Evolutionary conservation across 2,888 invertebrate species (phyloP).

Genomic region (Gastrophysa polygoni): DNA sequence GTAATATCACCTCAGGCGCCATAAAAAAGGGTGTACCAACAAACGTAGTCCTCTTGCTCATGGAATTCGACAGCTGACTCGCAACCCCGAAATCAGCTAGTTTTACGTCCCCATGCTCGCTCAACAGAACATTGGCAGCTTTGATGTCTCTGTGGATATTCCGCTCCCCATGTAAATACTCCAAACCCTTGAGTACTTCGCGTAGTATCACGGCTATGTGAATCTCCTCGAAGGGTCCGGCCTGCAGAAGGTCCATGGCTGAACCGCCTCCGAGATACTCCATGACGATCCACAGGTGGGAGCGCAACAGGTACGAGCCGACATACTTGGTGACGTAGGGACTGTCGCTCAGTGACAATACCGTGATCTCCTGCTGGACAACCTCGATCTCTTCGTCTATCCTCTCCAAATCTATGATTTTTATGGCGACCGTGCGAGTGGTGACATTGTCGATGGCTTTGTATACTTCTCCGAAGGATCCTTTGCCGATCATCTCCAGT

Average conservation of each 20-base stretch:
- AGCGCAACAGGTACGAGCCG: constrained; percentile 99
- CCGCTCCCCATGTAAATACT: constrained; percentile 97
- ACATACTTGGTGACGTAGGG: constrained; percentile 99
- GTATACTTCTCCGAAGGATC: constrained; percentile 97
- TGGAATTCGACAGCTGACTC: constrained; percentile 88
- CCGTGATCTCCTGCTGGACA: constrained; percentile 99
- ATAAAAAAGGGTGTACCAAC: constrained; percentile 97
- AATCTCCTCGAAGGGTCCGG: constrained; percentile 97
- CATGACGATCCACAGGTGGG: constrained; percentile 99
- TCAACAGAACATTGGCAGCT: constrained; percentile 97
- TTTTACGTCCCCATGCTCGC: constrained; percentile 98
- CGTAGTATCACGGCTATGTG: constrained; percentile 98
- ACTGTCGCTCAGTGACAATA: constrained; percentile 98
- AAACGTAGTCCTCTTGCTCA: constrained; percentile 93
- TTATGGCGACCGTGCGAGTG: constrained; percentile 97
- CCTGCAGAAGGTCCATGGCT: constrained; percentile 98
- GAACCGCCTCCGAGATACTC: constrained; percentile 99
- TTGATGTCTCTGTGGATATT: constrained; percentile 99
- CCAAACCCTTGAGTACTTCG: constrained; percentile 96
- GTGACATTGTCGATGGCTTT: constrained; percentile 98
- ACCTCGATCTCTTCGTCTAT: constrained; percentile 99
- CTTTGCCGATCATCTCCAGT: constrained; percentile 95
- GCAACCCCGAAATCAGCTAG: constrained; percentile 96
- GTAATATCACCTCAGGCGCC: constrained; percentile 95
- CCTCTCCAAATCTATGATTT: constrained; percentile 98